Conservation (phyloP, 2,113 vertebrate species). For the Sialia sialis region DNA sequence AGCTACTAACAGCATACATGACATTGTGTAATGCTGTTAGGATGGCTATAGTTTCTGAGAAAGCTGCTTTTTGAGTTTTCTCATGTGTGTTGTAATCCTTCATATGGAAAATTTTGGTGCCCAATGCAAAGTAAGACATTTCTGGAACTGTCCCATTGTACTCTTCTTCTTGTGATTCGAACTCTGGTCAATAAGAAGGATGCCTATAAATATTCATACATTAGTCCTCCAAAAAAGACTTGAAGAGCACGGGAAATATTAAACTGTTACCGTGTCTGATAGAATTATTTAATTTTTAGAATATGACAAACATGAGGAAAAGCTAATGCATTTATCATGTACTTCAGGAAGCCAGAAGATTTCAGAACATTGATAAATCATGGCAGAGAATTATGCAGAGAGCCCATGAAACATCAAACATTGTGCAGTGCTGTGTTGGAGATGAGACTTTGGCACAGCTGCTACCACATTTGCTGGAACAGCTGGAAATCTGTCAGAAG, state of each 20-base stretch:
- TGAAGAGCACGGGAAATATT: not conserved
- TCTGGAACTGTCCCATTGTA: not conserved
- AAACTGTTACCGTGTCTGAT: not conserved
- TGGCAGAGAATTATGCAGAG: slow-evolving; percentile 86
- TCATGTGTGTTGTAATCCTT: not conserved
- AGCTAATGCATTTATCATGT: slow-evolving; percentile 7
- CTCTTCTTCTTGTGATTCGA: not conserved
- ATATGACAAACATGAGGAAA: not conserved
- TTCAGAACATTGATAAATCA: slow-evolving; percentile 85
- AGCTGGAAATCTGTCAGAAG: slow-evolving; percentile 82
- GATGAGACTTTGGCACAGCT: slow-evolving; percentile 81
- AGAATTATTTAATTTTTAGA: not conserved
- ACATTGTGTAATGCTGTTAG: not conserved
- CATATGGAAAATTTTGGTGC: not conserved
- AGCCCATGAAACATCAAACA: slow-evolving; percentile 76
- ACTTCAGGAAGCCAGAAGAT: slow-evolving; percentile 81
- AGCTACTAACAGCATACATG: not conserved
- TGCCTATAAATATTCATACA: not conserved
- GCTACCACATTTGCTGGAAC: slow-evolving; percentile 76
- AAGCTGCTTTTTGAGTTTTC: not conserved
- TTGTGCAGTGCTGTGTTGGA: slow-evolving; percentile 82
- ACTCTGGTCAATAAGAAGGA: not conserved
- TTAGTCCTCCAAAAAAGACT: not conserved
- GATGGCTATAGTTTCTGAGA: not conserved
- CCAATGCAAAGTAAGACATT: not conserved